These are phyloP conservation scores for Rhopalosiphum nymphaeae DNA, from an alignment of 2,888 invertebrate species.

Conservation along the genomic window DNA sequence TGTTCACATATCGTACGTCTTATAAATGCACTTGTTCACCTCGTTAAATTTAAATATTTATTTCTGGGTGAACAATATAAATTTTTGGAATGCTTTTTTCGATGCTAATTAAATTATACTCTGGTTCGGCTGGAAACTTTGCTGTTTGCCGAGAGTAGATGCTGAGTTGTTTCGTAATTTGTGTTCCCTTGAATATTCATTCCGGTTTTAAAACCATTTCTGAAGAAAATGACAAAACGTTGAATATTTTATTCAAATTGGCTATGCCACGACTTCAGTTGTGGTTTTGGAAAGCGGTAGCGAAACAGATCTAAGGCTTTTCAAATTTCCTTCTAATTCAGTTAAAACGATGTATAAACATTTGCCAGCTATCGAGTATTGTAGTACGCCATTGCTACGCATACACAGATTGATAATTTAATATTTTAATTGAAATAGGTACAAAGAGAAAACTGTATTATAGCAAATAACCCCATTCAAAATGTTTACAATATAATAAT, in stretches of 20 bases:
- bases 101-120: conserved; percentile 56
- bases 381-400: background rate
- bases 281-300: background rate
- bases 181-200: conserved; percentile 62
- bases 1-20: background rate
- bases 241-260: conserved; percentile 63
- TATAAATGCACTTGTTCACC: conserved; percentile 38
- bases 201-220: conserved; percentile 57
- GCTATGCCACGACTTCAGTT: background rate
- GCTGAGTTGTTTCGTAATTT: conserved; percentile 54
- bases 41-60: conserved; percentile 52
- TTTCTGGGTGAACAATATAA: conserved; percentile 34
- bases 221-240: conserved; percentile 55
- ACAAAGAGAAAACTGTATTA: background rate
- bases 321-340: conserved; percentile 18
- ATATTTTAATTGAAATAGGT: conserved; percentile 40
- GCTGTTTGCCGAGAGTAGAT: conserved; percentile 7
- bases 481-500: conserved; percentile 18
- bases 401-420: conserved; percentile 51
- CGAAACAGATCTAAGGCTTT: conserved; percentile 31
- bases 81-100: conserved; percentile 53
- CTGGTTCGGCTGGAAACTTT: conserved; percentile 43
- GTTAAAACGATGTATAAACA: conserved; percentile 40
- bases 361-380: conserved; percentile 26
- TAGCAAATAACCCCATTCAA: background rate